A percentile compares a stretch with the other conserved stretches of the same genome.
Conservation (phyloP, 2,797 vertebrate genomes). For the Merluccius polli region DNA sequence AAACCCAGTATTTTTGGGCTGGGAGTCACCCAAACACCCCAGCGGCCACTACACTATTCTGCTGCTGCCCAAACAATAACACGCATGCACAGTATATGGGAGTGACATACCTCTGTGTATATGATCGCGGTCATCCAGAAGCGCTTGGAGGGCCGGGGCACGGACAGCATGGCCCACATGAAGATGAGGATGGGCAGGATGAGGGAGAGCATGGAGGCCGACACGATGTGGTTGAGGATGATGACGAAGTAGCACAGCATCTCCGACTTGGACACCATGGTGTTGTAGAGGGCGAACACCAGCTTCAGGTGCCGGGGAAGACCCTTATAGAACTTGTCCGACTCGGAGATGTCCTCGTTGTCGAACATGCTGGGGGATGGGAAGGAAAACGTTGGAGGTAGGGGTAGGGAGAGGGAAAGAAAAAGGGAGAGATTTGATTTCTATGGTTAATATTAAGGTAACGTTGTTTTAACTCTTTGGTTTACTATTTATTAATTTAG, state of each 20-base stretch:
- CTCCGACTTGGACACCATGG: conserved; percentile 70
- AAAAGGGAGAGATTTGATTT: background rate
- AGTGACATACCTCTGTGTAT: conserved; percentile 73
- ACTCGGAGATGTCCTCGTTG: conserved; percentile 65
- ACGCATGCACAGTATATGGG: too few relatives aligned
- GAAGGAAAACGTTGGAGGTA: background rate
- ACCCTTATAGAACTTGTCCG: conserved; percentile 60
- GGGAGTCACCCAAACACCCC: background rate
- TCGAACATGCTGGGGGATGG: conserved; percentile 58
- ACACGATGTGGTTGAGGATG: conserved; percentile 74
- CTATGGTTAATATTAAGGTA: background rate
- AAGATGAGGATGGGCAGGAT: conserved; percentile 75
- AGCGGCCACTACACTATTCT: background rate
- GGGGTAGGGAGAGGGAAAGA: background rate
- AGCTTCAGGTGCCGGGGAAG: conserved; percentile 65
- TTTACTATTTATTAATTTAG: too few relatives aligned
- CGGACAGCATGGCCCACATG: conserved; percentile 74
- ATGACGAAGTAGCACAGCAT: conserved; percentile 75
- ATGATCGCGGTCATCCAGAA: conserved; percentile 79
- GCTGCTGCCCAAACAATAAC: background rate
- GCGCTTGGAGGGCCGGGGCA: conserved; percentile 73
- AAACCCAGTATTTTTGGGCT: background rate
- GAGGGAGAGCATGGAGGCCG: conserved; percentile 66
- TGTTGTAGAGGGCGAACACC: conserved; percentile 68
- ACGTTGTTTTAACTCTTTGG: too few relatives aligned